These are phyloP conservation scores for Eretmocerus hayati DNA, from an alignment of 2,888 invertebrate species.

Conservation along the genomic window DNA sequence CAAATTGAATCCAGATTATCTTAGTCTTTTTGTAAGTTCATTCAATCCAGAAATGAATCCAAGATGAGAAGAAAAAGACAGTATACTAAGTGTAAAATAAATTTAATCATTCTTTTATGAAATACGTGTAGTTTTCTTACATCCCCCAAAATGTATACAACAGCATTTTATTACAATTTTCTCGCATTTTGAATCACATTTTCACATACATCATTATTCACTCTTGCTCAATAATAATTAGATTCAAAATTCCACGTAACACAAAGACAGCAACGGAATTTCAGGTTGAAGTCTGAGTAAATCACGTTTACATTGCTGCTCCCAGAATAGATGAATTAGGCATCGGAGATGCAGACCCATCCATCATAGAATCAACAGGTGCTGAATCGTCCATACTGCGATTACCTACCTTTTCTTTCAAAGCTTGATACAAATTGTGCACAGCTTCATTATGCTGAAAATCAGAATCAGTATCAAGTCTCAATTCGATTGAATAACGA, in stretches of 20 bases:
- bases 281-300: no score
- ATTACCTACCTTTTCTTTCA: conserved; percentile 69
- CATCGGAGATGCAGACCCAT: conserved; percentile 14
- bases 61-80: background rate
- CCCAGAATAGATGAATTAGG: conserved; percentile 18
- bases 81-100: background rate
- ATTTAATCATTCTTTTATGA: no score
- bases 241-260: no score
- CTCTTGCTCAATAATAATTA: no score
- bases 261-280: no score
- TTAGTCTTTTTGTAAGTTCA: conserved; percentile 32
- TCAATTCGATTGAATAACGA: background rate
- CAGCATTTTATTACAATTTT: no score
- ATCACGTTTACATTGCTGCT: no score
- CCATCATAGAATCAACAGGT: conserved; percentile 10
- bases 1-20: conserved; percentile 37
- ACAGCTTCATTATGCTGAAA: conserved; percentile 74
- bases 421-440: conserved; percentile 67
- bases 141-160: no score
- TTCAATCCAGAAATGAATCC: conserved; percentile 16
- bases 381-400: conserved; percentile 57
- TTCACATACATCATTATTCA: no score
- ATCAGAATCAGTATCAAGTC: conserved; percentile 2
- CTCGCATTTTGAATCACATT: no score
- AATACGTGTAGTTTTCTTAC: no score